A percentile compares a stretch with the other conserved stretches of the same genome.
Conservation (phyloP, 2,797 vertebrate species). For the Sebastes ruberrimus region DNA sequence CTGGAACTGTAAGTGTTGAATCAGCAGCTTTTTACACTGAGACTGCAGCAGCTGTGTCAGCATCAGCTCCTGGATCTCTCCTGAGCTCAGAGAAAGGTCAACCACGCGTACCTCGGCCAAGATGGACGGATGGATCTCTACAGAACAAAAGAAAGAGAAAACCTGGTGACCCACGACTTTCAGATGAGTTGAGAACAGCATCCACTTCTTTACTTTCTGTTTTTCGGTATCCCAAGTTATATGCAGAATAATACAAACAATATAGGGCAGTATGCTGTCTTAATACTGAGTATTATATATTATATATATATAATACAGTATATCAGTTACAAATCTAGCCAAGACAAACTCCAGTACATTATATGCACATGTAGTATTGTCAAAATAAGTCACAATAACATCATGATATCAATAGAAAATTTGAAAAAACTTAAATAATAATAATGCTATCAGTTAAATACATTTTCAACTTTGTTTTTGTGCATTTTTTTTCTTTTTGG, state of each 20-base stretch:
- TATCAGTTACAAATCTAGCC: too few species aligned
- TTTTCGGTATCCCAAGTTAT: too few species aligned
- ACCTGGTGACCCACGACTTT: neutral
- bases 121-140: constrained; percentile 81
- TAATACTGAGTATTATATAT: too few species aligned
- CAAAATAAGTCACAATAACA: too few species aligned
- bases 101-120: constrained; percentile 81
- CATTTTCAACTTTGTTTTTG: neutral
- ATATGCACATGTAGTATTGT: too few species aligned
- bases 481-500: neutral
- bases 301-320: too few species aligned
- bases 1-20: constrained; percentile 64
- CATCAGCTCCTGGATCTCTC: constrained; percentile 82
- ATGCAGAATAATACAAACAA: too few species aligned
- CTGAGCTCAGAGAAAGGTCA: constrained; percentile 82
- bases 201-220: neutral
- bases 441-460: neutral
- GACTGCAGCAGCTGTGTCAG: constrained; percentile 80
- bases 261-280: too few species aligned
- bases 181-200: neutral
- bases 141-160: constrained; percentile 3
- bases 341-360: too few species aligned
- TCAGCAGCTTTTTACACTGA: constrained; percentile 73
- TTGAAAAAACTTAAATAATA: too few species aligned
- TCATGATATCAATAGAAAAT: too few species aligned